These are phyloP conservation scores for Eristalis arbustorum DNA, from an alignment of 2,888 invertebrate genomes.

Conservation along the genomic window DNA sequence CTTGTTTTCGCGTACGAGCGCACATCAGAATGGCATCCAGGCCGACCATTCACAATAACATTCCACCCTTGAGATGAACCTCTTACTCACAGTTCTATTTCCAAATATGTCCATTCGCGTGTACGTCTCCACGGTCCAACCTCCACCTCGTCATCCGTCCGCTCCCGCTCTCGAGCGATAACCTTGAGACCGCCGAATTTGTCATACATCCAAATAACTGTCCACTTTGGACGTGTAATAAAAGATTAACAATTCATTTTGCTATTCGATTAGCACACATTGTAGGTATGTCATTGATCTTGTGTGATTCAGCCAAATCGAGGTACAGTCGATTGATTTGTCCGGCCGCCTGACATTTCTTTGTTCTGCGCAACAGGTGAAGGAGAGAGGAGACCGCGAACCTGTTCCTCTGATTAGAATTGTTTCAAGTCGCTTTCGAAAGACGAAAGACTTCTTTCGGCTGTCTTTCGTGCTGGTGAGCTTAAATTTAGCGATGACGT, in stretches of 20 bases:
- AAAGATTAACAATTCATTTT: constrained; percentile 4
- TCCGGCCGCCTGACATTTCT: not conserved
- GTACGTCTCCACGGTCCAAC: not conserved
- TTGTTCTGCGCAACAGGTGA: not conserved
- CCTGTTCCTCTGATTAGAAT: not conserved
- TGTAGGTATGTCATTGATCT: not conserved
- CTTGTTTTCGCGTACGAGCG: not conserved
- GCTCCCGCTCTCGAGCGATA: not conserved
- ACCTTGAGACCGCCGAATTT: constrained; percentile 7
- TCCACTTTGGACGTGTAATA: not conserved
- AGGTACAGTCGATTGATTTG: not conserved
- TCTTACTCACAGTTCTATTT: not conserved
- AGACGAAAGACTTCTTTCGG: too few relatives aligned
- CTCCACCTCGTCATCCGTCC: not conserved
- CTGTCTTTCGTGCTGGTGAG: not conserved
- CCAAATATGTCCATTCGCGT: not conserved
- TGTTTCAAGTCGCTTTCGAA: not conserved
- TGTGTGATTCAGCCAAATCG: not conserved
- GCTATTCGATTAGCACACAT: not conserved
- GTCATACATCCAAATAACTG: not conserved
- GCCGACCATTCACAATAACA: not conserved
- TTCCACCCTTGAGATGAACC: not conserved
- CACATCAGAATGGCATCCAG: not conserved
- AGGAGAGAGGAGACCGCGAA: not conserved
- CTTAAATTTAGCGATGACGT: constrained; percentile 17